These are phyloP conservation scores for Ormyrus nitidulus DNA, from an alignment of 2,888 invertebrate species.

Conservation along the genomic window DNA sequence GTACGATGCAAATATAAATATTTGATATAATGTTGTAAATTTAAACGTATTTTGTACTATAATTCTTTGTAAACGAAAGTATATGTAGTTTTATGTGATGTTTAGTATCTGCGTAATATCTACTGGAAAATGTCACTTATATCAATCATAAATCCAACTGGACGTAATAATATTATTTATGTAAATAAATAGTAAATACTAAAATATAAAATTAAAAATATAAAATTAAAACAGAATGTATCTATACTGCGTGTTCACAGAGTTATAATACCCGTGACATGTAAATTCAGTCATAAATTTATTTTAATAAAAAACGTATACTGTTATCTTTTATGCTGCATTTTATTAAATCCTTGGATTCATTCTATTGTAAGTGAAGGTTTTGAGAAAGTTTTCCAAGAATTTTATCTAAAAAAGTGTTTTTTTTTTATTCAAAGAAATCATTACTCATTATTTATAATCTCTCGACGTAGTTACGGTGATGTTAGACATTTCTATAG, in stretches of 20 bases:
- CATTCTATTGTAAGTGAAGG: background rate
- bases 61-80: conserved; percentile 41
- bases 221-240: conserved; percentile 40
- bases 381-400: background rate
- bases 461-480: conserved; percentile 47
- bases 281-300: conserved; percentile 53
- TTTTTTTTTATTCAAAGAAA: conserved; percentile 47
- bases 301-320: conserved; percentile 56
- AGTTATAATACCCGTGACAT: conserved; percentile 32
- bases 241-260: conserved; percentile 30
- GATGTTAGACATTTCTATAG: conserved; percentile 49
- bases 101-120: conserved; percentile 21
- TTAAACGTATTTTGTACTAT: conserved; percentile 41
- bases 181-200: conserved; percentile 45
- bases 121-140: conserved; percentile 37
- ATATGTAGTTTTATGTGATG: conserved; percentile 13
- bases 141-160: conserved; percentile 36
- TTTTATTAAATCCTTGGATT: conserved; percentile 12
- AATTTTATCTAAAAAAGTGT: conserved; percentile 28
- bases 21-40: conserved; percentile 37
- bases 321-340: conserved; percentile 24
- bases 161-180: conserved; percentile 51
- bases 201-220: conserved; percentile 25
- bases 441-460: conserved; percentile 48
- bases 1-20: conserved; percentile 17